Percentiles rank a stretch among this genome's conserved stretches.
Conservation (phyloP, 2,888 invertebrate genomes). For the Scaptomyza flava region DNA sequence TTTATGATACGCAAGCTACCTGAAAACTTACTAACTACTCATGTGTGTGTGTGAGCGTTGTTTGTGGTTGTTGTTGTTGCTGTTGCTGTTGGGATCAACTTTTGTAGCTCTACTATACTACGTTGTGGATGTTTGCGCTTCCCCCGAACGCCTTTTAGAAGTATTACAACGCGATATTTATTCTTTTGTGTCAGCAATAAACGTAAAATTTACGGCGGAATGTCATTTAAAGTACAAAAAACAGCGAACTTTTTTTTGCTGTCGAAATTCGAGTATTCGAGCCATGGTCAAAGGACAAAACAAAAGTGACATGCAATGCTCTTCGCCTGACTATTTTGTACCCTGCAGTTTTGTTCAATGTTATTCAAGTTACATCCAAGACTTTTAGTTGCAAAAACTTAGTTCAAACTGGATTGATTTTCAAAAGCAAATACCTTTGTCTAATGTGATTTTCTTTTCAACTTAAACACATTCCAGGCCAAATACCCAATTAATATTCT, state of each 20-base stretch:
- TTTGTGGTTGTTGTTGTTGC: constrained; percentile 1
- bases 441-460: neutral
- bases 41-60: constrained; percentile 21
- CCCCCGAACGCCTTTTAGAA: constrained; percentile 27
- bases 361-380: neutral
- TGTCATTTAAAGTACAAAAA: constrained; percentile 73
- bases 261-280: constrained; percentile 34
- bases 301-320: neutral
- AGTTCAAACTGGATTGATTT: too few species aligned
- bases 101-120: constrained; percentile 38
- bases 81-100: constrained; percentile 8
- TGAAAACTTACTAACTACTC: constrained; percentile 11
- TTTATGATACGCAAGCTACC: constrained; percentile 44
- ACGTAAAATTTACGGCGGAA: constrained; percentile 80
- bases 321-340: neutral
- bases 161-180: constrained; percentile 71
- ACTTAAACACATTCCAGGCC: too few species aligned
- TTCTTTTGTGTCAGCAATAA: constrained; percentile 78
- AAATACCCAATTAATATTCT: too few species aligned
- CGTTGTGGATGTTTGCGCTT: constrained; percentile 35
- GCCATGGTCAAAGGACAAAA: constrained; percentile 29
- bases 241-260: constrained; percentile 29
- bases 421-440: too few species aligned
- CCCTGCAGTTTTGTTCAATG: neutral
- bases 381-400: too few species aligned